Evolutionary conservation across 2,888 invertebrate genomes (phyloP), one percentile per base, ranked within the genome.

Genomic region (Phortica okadai): DNA sequence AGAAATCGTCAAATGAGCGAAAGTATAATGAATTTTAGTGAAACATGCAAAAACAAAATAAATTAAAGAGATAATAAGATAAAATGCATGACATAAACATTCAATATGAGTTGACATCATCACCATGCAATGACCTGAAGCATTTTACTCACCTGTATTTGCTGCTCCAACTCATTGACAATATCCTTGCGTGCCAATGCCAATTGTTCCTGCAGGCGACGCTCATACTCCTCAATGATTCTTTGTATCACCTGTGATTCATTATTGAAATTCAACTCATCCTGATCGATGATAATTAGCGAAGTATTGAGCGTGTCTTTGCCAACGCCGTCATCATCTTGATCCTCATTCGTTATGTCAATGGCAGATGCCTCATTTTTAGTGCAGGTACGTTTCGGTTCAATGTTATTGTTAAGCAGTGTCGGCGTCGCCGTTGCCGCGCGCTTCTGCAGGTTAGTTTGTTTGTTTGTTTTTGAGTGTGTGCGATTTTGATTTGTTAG

Each of bases 131-230:
- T 41, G 42, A 50, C 50, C 56, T 62, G 2, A 75, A 14, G 16
- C 50, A 0, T 14, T 11, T 16, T 7, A 81, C 92, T 91, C 93
- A 96, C 96, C 95, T 95, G 95, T 85, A 96, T 94, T 89, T 96
- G 94, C 77, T 93, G 93, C 91, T 95, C 95, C 83, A 96, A 92
- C 83, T 94, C 94, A 81, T 93, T 93, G 80, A 94, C 93, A 83
- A 95, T 94, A 89, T 95, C 95, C 86, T 93, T 93, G 83, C 94
- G 93, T 79, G 95, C 95, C 88, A 94, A 91, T 73, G 93, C 92
- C 80, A 94, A 92, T 90, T 94, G 94, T 88, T 94, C 94, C 85
- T 93, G 93, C 79, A 94, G 91, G 54, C 93, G 91, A 76, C 92
- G 88, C 81, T 93, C 93, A 83, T 93, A 93, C 86, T 92, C 92